phyloP scores from a whole-genome alignment of 2,113 vertebrate species.

The Megaceryle maxima region DNA sequence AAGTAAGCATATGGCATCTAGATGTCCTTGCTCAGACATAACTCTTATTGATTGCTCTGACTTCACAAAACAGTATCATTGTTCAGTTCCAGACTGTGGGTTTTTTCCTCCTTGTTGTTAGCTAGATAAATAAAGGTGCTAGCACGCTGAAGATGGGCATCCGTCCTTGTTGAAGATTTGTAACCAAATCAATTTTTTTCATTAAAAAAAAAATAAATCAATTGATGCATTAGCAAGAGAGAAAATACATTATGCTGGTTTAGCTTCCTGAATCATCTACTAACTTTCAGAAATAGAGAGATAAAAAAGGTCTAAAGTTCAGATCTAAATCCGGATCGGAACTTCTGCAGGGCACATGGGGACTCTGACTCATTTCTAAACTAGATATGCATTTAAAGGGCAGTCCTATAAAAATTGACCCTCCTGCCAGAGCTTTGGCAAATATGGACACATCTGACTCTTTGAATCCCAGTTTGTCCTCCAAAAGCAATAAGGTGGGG shows the following conservation, averaged over 20 bases:
- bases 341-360: conserved; percentile 2
- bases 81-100: background rate
- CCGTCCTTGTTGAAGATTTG: background rate
- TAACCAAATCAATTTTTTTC: conserved; percentile 5
- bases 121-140: background rate
- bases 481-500: background rate
- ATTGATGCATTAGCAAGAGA: conserved; percentile 41
- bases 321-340: background rate
- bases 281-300: background rate
- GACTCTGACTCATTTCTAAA: conserved; percentile 41
- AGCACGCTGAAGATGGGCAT: background rate
- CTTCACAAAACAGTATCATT: background rate
- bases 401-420: background rate
- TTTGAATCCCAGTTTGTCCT: background rate
- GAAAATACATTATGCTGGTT: background rate
- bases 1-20: background rate
- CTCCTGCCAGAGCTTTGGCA: background rate
- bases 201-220: conserved; percentile 21
- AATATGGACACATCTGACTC: background rate
- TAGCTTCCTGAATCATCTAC: background rate
- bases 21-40: background rate
- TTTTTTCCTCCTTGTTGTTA: background rate
- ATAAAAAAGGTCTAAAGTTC: conserved; percentile 43
- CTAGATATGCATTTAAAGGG: background rate
- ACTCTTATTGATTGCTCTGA: conserved; percentile 4